Evolutionary conservation across 2,113 vertebrate genomes (phyloP).

Genomic region (Heliornis fulica): DNA sequence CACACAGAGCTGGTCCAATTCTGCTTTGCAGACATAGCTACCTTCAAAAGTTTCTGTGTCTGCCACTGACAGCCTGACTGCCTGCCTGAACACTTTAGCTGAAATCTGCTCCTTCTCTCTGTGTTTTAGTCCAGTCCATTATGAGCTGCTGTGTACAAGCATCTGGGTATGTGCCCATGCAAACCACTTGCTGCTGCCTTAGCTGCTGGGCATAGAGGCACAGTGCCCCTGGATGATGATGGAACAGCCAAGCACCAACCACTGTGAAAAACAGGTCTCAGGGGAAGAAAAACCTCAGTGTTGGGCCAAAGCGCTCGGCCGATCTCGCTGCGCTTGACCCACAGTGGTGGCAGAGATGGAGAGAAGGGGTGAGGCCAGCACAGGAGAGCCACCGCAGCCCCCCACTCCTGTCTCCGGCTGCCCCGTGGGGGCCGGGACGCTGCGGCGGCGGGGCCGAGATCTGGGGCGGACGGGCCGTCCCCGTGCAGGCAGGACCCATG

Average conservation of each 20-base stretch:
- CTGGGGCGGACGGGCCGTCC: not conserved
- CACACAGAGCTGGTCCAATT: not conserved
- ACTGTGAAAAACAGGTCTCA: fast-evolving
- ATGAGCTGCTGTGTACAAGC: not conserved
- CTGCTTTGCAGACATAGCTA: not conserved
- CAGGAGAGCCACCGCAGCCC: not conserved
- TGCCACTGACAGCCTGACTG: not conserved
- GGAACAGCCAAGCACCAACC: not conserved
- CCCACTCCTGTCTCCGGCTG: not conserved
- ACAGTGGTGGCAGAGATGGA: not conserved
- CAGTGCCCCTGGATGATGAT: no score
- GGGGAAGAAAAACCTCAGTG: not conserved
- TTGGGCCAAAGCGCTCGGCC: not conserved
- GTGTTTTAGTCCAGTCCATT: not conserved
- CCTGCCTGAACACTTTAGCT: not conserved
- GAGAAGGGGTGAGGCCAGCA: not conserved
- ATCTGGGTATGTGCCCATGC: not conserved
- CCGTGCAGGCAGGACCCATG: not conserved
- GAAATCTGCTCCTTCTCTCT: not conserved
- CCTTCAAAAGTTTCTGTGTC: not conserved
- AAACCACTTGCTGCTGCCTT: not conserved
- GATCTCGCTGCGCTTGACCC: not conserved
- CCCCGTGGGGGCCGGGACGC: no score
- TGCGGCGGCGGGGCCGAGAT: not conserved
- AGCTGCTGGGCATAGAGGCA: not conserved